Conservation (phyloP, 2,797 vertebrate species). For the Gorsachius magnificus region DNA sequence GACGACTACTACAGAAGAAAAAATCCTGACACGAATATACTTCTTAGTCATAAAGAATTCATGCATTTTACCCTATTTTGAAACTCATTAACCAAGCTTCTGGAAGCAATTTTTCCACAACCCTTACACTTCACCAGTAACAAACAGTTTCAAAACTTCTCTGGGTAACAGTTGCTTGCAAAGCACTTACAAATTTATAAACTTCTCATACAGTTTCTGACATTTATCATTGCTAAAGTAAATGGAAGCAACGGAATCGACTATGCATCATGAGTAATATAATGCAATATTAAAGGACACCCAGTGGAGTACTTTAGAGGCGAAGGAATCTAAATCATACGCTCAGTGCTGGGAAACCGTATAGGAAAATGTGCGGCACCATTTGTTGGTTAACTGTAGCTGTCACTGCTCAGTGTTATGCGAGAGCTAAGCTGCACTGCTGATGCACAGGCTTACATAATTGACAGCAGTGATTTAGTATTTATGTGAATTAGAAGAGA, state of each 20-base stretch:
- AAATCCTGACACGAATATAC: not conserved
- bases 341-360: slow-evolving; percentile 18
- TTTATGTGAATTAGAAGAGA: not conserved
- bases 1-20: not conserved
- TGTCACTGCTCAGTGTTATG: not conserved
- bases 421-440: not conserved
- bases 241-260: slow-evolving; percentile 61
- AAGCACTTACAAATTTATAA: slow-evolving; percentile 59
- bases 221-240: slow-evolving; percentile 67
- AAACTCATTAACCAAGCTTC: slow-evolving; percentile 25
- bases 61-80: slow-evolving; percentile 10
- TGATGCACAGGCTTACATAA: not conserved
- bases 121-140: not conserved
- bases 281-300: slow-evolving; percentile 66
- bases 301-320: slow-evolving; percentile 56
- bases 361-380: slow-evolving; percentile 41
- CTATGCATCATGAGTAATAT: slow-evolving; percentile 59
- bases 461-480: not conserved
- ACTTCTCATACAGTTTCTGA: slow-evolving; percentile 23
- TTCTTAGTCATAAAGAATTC: slow-evolving; percentile 40
- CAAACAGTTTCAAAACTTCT: slow-evolving; percentile 41
- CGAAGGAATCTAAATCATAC: slow-evolving; percentile 53
- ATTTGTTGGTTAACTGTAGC: slow-evolving; percentile 20
- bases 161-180: slow-evolving; percentile 41
- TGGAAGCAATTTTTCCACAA: slow-evolving; percentile 32